A percentile compares a stretch with the other conserved stretches of the same genome.
These are phyloP conservation scores for Hippocampus barbouri DNA, from an alignment of 2,113 vertebrate genomes.

Conservation along the genomic window DNA sequence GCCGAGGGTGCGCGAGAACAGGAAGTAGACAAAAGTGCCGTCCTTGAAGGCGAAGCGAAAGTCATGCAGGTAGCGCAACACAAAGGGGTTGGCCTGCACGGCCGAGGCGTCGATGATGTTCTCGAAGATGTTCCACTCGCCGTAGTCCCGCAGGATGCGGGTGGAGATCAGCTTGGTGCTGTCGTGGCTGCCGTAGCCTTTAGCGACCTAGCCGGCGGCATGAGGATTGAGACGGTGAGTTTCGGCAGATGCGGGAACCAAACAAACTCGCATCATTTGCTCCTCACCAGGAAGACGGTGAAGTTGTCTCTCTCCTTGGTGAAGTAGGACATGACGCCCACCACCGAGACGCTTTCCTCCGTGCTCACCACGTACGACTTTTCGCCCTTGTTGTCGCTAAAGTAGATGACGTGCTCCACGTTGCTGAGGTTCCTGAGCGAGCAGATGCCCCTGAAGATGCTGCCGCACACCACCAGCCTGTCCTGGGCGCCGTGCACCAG, in stretches of 20 bases:
- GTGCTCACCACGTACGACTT: conserved; percentile 93
- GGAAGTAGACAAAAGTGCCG: conserved; percentile 80
- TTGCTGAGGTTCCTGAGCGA: conserved; percentile 79
- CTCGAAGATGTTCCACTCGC: conserved; percentile 84
- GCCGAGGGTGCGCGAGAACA: conserved; percentile 84
- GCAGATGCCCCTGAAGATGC: conserved; percentile 90
- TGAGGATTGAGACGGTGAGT: neutral
- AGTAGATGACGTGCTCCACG: conserved; percentile 75
- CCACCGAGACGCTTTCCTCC: conserved; percentile 81
- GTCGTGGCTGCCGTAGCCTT: conserved; percentile 85
- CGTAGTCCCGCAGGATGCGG: conserved; percentile 74
- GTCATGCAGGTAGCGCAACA: conserved; percentile 73
- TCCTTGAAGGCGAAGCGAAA: conserved; percentile 82
- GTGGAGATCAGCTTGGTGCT: conserved; percentile 95
- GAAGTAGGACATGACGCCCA: conserved; percentile 82
- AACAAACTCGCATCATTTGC: neutral
- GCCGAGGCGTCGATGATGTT: conserved; percentile 82
- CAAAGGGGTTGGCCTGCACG: conserved; percentile 78
- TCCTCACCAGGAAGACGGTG: conserved; percentile 77
- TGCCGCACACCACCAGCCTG: conserved; percentile 86
- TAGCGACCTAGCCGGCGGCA: conserved; percentile 71
- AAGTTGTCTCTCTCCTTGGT: conserved; percentile 17
- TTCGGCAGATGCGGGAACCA: too few relatives aligned
- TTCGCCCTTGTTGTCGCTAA: conserved; percentile 85
- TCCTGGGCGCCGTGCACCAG: conserved; percentile 71